Evolutionary conservation across 2,888 invertebrate species (phyloP).

Genomic region (Emmelina monodactyla): DNA sequence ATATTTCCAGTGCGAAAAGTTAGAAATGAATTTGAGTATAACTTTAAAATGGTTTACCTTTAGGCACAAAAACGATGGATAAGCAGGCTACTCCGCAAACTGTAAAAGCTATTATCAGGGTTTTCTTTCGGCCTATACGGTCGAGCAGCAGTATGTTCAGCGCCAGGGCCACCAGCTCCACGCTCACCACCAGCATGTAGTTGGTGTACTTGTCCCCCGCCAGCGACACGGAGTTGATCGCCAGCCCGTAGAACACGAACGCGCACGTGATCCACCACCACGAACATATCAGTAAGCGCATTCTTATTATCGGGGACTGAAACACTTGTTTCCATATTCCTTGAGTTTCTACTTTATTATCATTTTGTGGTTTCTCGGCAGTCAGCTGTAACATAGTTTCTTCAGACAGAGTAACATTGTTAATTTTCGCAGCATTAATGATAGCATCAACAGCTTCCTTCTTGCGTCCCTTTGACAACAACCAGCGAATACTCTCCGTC

Average conservation of each 20-base stretch:
- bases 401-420: conserved; percentile 57
- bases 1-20: neutral
- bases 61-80: conserved; percentile 57
- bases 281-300: conserved; percentile 44
- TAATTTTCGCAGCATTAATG: conserved; percentile 69
- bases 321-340: conserved; percentile 45
- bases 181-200: conserved; percentile 73
- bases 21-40: neutral
- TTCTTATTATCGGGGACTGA: conserved; percentile 47
- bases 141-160: conserved; percentile 71
- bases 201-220: conserved; percentile 81
- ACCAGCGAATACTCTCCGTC: conserved; percentile 83
- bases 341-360: conserved; percentile 27
- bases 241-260: conserved; percentile 82
- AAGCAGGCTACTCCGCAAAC: conserved; percentile 63
- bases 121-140: conserved; percentile 68
- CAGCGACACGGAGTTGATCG: conserved; percentile 77
- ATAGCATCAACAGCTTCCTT: conserved; percentile 72
- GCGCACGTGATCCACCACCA: conserved; percentile 82
- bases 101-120: conserved; percentile 67
- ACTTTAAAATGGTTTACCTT: conserved; percentile 29
- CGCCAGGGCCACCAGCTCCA: conserved; percentile 77
- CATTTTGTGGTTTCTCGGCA: conserved; percentile 28
- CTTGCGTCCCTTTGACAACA: conserved; percentile 72
- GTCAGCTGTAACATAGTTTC: conserved; percentile 45